These are phyloP conservation scores for Microchrysa polita DNA, from an alignment of 2,888 invertebrate genomes.

Conservation along the genomic window DNA sequence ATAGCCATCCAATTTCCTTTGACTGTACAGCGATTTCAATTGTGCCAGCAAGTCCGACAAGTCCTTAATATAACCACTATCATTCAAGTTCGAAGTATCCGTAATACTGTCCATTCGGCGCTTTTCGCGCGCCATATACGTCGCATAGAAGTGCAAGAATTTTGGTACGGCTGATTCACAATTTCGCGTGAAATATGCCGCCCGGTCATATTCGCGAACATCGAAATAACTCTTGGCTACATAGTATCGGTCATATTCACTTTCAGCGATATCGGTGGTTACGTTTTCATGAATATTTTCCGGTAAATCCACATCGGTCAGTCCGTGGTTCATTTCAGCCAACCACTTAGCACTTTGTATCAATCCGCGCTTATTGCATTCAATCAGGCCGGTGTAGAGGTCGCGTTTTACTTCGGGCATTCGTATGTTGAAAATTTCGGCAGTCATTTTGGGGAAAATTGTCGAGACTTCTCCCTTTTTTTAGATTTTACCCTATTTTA, in stretches of 20 bases:
- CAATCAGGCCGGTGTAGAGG: constrained; percentile 71
- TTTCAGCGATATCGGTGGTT: constrained; percentile 63
- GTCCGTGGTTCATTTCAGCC: constrained; percentile 82
- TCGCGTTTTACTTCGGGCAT: constrained; percentile 73
- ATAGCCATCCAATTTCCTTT: constrained; percentile 83
- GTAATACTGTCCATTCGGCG: constrained; percentile 86
- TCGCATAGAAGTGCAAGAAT: constrained; percentile 87
- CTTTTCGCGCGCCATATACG: constrained; percentile 90
- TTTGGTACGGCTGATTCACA: constrained; percentile 76
- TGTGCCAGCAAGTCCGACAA: constrained; percentile 69
- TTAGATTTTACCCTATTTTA: background rate
- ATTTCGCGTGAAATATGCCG: constrained; percentile 80
- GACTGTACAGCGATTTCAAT: constrained; percentile 69
- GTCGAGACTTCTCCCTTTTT: too few species aligned
- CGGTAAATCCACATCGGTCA: constrained; percentile 72
- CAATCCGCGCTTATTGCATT: constrained; percentile 83
- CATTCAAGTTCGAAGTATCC: constrained; percentile 66
- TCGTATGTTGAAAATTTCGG: constrained; percentile 65
- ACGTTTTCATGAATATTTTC: constrained; percentile 65
- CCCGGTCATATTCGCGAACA: constrained; percentile 87
- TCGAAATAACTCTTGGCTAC: constrained; percentile 91
- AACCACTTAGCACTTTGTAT: constrained; percentile 88
- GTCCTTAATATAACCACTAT: constrained; percentile 61
- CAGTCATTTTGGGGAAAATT: constrained; percentile 55
- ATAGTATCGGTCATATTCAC: constrained; percentile 74